Conservation (phyloP, 2,888 invertebrate species). For the Pseudanteris insignis region DNA sequence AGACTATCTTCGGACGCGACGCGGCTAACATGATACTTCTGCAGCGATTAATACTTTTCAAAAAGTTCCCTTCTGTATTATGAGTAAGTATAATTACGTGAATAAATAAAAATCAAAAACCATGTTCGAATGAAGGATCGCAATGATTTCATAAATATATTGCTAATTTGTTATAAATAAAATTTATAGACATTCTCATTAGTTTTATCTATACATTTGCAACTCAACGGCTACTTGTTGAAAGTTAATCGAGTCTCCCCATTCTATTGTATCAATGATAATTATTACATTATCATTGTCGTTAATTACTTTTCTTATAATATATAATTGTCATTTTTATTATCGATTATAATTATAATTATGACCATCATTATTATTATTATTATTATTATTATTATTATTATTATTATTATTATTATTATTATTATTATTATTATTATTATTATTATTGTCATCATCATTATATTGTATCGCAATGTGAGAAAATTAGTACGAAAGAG, state of each 20-base stretch:
- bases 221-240: too few relatives aligned
- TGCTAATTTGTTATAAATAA: too few relatives aligned
- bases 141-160: conserved; percentile 18
- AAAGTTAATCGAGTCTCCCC: conserved; percentile 43
- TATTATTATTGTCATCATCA: conserved; percentile 50
- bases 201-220: too few relatives aligned
- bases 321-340: too few relatives aligned
- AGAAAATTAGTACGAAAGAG: conserved; percentile 5
- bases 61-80: conserved; percentile 64
- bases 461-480: conserved; percentile 42
- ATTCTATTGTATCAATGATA: conserved; percentile 43
- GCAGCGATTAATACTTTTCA: conserved; percentile 54
- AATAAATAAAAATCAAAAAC: too few relatives aligned
- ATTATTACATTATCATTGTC: conserved; percentile 52
- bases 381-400: conserved; percentile 39
- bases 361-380: conserved; percentile 52
- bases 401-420: conserved; percentile 48
- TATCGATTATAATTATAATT: too few relatives aligned
- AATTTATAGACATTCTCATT: too few relatives aligned
- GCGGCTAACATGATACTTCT: conserved; percentile 41
- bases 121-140: conserved; percentile 28
- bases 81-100: conserved; percentile 60
- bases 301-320: too few relatives aligned
- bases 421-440: conserved; percentile 50
- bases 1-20: too few relatives aligned